phyloP scores from a whole-genome alignment of 2,888 invertebrate genomes.

The Drosophila birchii region DNA sequence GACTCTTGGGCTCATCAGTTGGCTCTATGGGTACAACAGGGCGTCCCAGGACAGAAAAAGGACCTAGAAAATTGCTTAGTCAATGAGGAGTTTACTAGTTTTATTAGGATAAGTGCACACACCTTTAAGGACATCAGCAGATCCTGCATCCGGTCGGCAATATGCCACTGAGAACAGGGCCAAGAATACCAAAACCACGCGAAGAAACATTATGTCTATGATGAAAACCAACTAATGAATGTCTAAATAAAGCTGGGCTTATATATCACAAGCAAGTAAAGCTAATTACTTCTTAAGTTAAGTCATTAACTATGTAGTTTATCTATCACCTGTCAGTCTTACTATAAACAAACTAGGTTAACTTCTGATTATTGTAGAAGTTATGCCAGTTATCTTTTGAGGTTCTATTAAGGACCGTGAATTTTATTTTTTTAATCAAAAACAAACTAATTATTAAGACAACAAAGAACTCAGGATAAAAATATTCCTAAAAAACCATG shows the following conservation, averaged over 20 bases:
- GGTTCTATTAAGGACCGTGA: not conserved
- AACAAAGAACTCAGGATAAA: not conserved
- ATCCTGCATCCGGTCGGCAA: not conserved
- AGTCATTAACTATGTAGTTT: not conserved
- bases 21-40: conserved; percentile 11
- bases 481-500: not conserved
- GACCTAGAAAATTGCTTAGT: not conserved
- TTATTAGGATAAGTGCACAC: not conserved
- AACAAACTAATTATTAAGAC: not conserved
- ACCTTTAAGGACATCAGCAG: not conserved
- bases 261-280: conserved; percentile 2
- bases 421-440: not conserved
- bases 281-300: conserved; percentile 4
- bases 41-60: not conserved
- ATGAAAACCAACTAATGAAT: not conserved
- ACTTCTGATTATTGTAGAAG: not conserved
- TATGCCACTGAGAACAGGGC: conserved; percentile 2
- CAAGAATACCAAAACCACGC: conserved; percentile 12
- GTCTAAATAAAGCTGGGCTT: not conserved
- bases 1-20: not conserved
- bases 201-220: conserved; percentile 14
- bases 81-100: not conserved
- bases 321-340: not conserved
- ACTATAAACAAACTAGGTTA: not conserved
- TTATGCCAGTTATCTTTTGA: not conserved